phyloP scores from a whole-genome alignment of 2,797 vertebrate species.

The Rhadinocentrus ornatus region DNA sequence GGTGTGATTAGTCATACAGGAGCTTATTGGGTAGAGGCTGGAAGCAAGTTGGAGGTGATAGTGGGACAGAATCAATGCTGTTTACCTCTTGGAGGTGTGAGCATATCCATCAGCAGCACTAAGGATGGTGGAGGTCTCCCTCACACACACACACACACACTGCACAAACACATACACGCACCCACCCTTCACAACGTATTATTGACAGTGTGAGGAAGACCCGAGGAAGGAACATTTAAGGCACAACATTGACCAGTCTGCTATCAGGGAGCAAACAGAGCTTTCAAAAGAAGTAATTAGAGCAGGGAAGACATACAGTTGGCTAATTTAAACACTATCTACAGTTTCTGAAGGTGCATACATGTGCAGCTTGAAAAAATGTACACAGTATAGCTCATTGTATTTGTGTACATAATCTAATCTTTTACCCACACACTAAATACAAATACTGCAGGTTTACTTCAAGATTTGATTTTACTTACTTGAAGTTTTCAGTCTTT shows the following conservation, averaged over 20 bases:
- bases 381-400: background rate
- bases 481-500: background rate
- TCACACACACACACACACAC: no score
- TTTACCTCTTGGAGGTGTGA: conserved; percentile 87
- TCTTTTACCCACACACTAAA: background rate
- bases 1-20: conserved; percentile 86
- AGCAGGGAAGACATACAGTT: conserved; percentile 47
- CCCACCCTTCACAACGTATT: conserved; percentile 46
- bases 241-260: conserved; percentile 79
- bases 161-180: conserved; percentile 41
- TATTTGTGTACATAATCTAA: background rate
- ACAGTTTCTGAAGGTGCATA: conserved; percentile 51
- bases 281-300: conserved; percentile 79
- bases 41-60: conserved; percentile 85
- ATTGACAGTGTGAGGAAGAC: conserved; percentile 84
- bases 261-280: conserved; percentile 71
- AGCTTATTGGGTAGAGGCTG: conserved; percentile 79
- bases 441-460: background rate
- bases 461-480: background rate
- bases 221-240: conserved; percentile 83
- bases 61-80: conserved; percentile 87
- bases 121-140: conserved; percentile 79
- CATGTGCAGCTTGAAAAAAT: conserved; percentile 32
- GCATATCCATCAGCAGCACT: conserved; percentile 86
- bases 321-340: conserved; percentile 65